Base-by-base conservation (phyloP, 2,888 invertebrate species). In the Chrysolina oricalcia region DNA sequence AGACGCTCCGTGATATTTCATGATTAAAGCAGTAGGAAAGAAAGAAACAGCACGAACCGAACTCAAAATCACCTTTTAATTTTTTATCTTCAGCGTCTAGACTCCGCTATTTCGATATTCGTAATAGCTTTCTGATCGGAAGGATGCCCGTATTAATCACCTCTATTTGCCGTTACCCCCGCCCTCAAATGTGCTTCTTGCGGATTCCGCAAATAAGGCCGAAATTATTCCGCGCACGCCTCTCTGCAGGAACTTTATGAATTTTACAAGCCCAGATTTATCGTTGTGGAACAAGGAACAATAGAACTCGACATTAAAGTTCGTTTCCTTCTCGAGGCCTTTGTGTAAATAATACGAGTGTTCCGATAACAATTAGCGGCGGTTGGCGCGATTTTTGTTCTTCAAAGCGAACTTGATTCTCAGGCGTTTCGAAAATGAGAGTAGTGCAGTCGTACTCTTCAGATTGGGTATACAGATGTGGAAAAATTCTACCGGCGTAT, bases 211-310 rank as follows among this genome's bases (percentile, higher is more conserved):
- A 27, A 59, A 59, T 35, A 59, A 59, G 59, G 59, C 15, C 59
- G 23, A 27, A n/a, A 35, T n/a, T n/a, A 59, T 59, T 35, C 59
- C 23, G 59, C 3, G 35, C 59, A 27, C 59, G 59, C 15, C 35
- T 59, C 11, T 35, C 59, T 27, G 35, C 59, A 59, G 59, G 59
- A 59, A 59, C 59, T 59, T 59, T 59, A 59, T 59, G 59, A 59
- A 59, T 59, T 59, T 59, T 59, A 59, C 59, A 59, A n/a, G n/a
- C 35, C 59, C 35, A 59, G 59, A 59, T 59, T 59, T 59, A 59
- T 59, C 15, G 35, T 35, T 27, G n/a, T 17, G 35, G 8, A 59
- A 59, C 59, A 59, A 59, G 35, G 8, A 59, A 59, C 59, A 59
- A 59, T 59, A 10, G 59, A 59, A 59, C 59, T 59, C 59, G 59